Evolutionary conservation across 1,140 invertebrate species (phyloP).

Genomic region (Oryctes rhinoceros): DNA sequence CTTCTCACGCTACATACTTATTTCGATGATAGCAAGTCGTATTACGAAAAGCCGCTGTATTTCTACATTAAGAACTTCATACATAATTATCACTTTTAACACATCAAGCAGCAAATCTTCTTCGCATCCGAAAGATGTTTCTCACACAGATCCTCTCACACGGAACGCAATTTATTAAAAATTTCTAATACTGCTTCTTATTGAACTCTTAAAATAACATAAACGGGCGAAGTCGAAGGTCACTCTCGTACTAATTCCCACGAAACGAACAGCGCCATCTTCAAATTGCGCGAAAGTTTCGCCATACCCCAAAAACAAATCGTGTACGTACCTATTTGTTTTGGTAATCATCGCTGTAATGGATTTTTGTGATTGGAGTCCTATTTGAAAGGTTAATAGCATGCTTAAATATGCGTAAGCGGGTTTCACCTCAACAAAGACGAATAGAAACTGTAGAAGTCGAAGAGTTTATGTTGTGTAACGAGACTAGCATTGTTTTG

Average conservation of each 20-base stretch:
- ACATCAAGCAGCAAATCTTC: not conserved
- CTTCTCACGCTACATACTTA: too few relatives aligned
- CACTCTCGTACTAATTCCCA: constrained; percentile 6
- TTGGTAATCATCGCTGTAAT: not conserved
- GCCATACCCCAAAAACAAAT: not conserved
- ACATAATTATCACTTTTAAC: constrained; percentile 2
- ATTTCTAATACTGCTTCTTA: not conserved
- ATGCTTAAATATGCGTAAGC: not conserved
- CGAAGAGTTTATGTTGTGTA: not conserved
- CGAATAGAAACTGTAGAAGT: not conserved
- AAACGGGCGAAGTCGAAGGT: not conserved
- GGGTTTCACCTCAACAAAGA: constrained; percentile 5
- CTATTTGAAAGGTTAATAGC: not conserved
- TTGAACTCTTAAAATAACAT: not conserved
- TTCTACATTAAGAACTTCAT: not conserved
- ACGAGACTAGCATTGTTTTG: not conserved
- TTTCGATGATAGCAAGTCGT: too few relatives aligned
- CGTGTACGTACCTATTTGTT: not conserved
- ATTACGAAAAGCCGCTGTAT: too few relatives aligned
- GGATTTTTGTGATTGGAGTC: not conserved
- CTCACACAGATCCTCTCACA: not conserved
- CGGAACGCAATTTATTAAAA: not conserved
- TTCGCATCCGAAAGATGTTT: not conserved
- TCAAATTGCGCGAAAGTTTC: not conserved
- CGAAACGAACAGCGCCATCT: not conserved